Conservation (phyloP, 2,888 invertebrate genomes). For the Operophtera brumata region DNA sequence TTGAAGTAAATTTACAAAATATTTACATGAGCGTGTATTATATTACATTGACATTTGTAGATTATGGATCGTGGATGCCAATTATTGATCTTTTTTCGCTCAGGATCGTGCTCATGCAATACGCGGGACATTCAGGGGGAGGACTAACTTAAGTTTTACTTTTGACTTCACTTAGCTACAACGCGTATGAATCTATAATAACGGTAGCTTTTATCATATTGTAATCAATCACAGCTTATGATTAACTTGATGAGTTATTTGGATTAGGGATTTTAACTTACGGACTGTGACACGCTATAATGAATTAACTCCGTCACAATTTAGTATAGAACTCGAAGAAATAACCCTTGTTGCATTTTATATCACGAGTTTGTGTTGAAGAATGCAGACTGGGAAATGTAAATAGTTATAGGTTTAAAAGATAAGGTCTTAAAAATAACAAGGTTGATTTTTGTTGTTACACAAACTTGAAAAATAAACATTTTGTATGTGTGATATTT, state of each 20-base stretch:
- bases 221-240: slow-evolving; percentile 77
- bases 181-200: slow-evolving; percentile 64
- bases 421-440: slow-evolving; percentile 75
- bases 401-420: slow-evolving; percentile 80
- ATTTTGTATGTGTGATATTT: slow-evolving; percentile 79
- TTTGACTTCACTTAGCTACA: slow-evolving; percentile 68
- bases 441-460: slow-evolving; percentile 81
- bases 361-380: slow-evolving; percentile 76
- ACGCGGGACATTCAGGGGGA: slow-evolving; percentile 60
- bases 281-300: slow-evolving; percentile 71
- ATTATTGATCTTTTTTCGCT: slow-evolving; percentile 39
- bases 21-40: slow-evolving; percentile 79
- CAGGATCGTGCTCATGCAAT: slow-evolving; percentile 47
- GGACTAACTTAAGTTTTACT: slow-evolving; percentile 67
- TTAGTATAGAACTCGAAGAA: slow-evolving; percentile 71
- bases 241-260: slow-evolving; percentile 66
- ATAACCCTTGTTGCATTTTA: slow-evolving; percentile 79
- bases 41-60: slow-evolving; percentile 56
- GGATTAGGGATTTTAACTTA: slow-evolving; percentile 65
- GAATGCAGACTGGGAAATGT: slow-evolving; percentile 77
- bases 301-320: slow-evolving; percentile 77
- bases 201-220: slow-evolving; percentile 75
- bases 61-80: slow-evolving; percentile 42
- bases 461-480: slow-evolving; percentile 80
- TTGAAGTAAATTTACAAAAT: slow-evolving; percentile 82